Percentiles rank a stretch among this genome's conserved stretches.
Evolutionary conservation across 2,888 invertebrate genomes (phyloP).

Genomic region (Gymnoscelis rufifasciata): DNA sequence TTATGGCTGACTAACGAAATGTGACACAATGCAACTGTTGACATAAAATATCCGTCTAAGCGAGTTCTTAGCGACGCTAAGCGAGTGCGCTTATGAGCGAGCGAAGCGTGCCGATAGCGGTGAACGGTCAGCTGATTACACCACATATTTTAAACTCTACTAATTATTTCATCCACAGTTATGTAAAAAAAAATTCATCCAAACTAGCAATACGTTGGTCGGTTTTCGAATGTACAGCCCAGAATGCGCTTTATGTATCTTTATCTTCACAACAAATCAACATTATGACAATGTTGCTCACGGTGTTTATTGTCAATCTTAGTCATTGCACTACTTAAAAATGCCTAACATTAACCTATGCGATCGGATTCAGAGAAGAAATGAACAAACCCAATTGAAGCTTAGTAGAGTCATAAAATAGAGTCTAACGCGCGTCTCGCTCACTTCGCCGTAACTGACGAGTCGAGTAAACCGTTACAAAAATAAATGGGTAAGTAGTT

Average conservation of each 20-base stretch:
- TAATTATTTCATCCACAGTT: too few relatives aligned
- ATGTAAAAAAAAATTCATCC: too few relatives aligned
- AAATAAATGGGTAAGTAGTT: conserved; percentile 7
- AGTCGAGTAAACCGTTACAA: conserved; percentile 13
- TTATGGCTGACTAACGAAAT: too few relatives aligned
- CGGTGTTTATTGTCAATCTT: too few relatives aligned
- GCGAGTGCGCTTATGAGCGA: background rate
- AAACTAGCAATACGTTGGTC: too few relatives aligned
- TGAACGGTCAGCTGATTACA: background rate
- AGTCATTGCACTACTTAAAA: too few relatives aligned
- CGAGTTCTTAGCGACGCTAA: background rate
- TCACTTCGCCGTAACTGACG: background rate
- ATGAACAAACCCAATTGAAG: background rate
- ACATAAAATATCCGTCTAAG: background rate
- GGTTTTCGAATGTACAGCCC: too few relatives aligned
- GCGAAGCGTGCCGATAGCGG: background rate
- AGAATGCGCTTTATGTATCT: too few relatives aligned
- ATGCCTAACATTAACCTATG: background rate
- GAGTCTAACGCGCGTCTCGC: background rate
- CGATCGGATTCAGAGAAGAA: background rate
- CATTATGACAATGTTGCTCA: too few relatives aligned
- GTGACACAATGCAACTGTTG: too few relatives aligned
- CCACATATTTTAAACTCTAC: background rate
- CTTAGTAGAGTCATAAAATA: conserved; percentile 1
- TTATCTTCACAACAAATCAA: too few relatives aligned